Percentiles rank a stretch among this genome's conserved stretches.
Evolutionary conservation across 2,888 invertebrate genomes (phyloP).

Genomic region (Leptarthrus brevirostris): DNA sequence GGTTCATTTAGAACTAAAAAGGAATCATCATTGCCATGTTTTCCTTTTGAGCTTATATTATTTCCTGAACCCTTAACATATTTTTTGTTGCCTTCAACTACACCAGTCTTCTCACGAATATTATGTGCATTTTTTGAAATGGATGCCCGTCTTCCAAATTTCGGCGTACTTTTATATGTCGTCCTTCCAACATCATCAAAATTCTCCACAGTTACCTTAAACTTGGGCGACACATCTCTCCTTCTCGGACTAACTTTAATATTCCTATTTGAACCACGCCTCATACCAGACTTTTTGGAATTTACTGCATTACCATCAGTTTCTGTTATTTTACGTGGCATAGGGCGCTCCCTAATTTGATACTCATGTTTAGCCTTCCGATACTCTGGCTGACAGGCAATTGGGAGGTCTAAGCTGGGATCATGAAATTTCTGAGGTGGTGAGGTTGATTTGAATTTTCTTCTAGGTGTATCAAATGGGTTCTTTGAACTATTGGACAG

Average conservation of each 20-base stretch:
- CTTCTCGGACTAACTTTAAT: conserved; percentile 56
- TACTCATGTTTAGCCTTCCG: conserved; percentile 64
- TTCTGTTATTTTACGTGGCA: conserved; percentile 56
- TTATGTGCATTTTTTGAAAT: conserved; percentile 59
- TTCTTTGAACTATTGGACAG: conserved; percentile 58
- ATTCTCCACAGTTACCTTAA: conserved; percentile 54
- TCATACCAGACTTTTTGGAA: background rate
- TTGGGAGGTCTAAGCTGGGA: conserved; percentile 55
- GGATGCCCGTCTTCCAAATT: conserved; percentile 64
- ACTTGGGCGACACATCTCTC: conserved; percentile 40
- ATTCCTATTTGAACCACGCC: conserved; percentile 45
- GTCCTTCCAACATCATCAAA: conserved; percentile 59
- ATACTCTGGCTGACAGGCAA: conserved; percentile 65
- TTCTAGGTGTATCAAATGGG: conserved; percentile 39
- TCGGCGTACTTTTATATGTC: conserved; percentile 59
- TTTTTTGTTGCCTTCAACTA: conserved; percentile 63
- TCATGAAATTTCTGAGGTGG: conserved; percentile 52
- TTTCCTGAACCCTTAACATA: conserved; percentile 58
- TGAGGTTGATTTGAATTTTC: conserved; percentile 49
- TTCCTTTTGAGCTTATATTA: conserved; percentile 63
- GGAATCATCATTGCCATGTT: conserved; percentile 55
- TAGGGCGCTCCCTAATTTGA: conserved; percentile 62
- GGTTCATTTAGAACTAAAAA: conserved; percentile 66
- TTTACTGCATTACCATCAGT: conserved; percentile 49
- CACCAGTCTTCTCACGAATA: conserved; percentile 61